Base-by-base conservation (phyloP, 2,797 vertebrate genomes). In the Poeciliopsis infans region DNA sequence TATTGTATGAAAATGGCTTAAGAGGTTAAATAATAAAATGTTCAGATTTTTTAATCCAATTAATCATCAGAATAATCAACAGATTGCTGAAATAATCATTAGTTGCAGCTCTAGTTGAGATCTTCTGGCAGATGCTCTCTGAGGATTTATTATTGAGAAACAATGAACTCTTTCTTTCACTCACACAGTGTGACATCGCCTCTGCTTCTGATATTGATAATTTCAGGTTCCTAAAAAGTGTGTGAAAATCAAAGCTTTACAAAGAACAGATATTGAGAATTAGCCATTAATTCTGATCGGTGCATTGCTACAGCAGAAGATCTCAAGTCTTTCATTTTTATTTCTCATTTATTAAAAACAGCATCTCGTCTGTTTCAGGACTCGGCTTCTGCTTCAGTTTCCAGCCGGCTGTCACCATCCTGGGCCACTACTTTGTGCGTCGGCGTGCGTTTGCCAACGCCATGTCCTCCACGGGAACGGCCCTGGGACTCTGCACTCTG, bases 321-420 rank as follows among this genome's bases (percentile, higher is more conserved):
- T 16, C 57, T 59, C 13, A 28, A 31, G 10, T 33, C 8, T 68
- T 20, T 23, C 5, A 11, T 28, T 7, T 31, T 47, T n/a, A 15
- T 71, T 71, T 7, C 51, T 1, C 28, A 36, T 4, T 45, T 7
- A 46, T 13, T 72, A 25, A 57, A 25, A 66, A 31, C 23, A 47
- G 12, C 55, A 1, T 39, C 59, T 64, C 76, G 66, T 0, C 70
- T 10, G 2, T 81, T 73, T 0, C 92, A 99, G 98, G 98, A 66
- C 93, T 99, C 57, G 98, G 98, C 31, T 97, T 97, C 41, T 98
- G 97, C 91, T 97, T 99, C 90, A 96, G 97, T 89, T 99, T 98
- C 94, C 98, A 99, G 88, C 96, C 97, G 0, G 96, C 96, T 28
- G 91, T 99, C 87, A 97, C 97, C 0, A 96, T 94, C n/a, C 89